These are phyloP conservation scores for Galaxea fascicularis DNA, from an alignment of 92 coral and sea anemone species.

Conservation along the genomic window DNA sequence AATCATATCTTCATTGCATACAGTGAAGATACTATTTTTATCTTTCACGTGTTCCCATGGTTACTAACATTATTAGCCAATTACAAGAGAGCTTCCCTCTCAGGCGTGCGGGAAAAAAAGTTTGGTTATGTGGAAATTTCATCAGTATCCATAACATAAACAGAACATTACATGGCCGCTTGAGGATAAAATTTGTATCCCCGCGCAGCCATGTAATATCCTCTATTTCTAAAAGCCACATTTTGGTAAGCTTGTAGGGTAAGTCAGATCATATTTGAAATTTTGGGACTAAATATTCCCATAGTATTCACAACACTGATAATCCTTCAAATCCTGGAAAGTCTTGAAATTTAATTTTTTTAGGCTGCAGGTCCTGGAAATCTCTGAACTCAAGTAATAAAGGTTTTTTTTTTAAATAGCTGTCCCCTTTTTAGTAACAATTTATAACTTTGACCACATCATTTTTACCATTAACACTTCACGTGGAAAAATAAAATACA, in stretches of 20 bases:
- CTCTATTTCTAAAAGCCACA: neutral
- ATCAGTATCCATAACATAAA: neutral
- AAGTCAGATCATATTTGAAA: conserved; percentile 2
- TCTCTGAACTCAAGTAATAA: neutral
- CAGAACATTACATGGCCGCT: too few relatives aligned
- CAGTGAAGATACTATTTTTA: too few relatives aligned
- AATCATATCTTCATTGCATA: too few relatives aligned
- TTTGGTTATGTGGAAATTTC: too few relatives aligned
- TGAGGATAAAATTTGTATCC: too few relatives aligned
- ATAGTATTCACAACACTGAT: neutral
- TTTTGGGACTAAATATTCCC: conserved; percentile 6
- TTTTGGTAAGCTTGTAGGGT: neutral
- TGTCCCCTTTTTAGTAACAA: neutral
- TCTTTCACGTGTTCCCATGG: too few relatives aligned
- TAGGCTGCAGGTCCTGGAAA: neutral
- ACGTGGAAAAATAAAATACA: neutral
- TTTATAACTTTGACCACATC: neutral
- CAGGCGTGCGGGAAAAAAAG: too few relatives aligned
- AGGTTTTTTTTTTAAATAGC: neutral
- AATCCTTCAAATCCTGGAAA: neutral
- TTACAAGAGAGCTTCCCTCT: too few relatives aligned
- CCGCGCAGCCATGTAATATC: too few relatives aligned
- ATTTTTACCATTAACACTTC: neutral
- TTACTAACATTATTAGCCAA: too few relatives aligned
- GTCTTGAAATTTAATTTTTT: neutral